Percentiles rank a stretch among this genome's conserved stretches.
Conservation (phyloP, 1,140 invertebrate genomes). For the Globodera rostochiensis region DNA sequence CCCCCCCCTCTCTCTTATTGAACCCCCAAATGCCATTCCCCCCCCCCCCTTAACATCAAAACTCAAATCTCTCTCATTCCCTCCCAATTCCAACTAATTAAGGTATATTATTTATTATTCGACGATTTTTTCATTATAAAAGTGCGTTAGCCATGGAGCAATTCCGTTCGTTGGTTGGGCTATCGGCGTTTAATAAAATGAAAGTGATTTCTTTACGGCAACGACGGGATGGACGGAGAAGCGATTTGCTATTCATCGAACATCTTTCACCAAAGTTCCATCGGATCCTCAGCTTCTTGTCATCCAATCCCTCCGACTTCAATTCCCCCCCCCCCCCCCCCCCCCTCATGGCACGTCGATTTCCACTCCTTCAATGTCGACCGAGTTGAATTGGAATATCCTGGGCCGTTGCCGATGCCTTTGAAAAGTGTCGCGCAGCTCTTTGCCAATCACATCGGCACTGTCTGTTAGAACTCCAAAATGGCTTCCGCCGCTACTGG, state of each 20-base stretch:
- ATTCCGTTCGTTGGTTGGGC: background rate
- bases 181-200: background rate
- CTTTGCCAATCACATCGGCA: conserved; percentile 33
- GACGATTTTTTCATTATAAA: background rate
- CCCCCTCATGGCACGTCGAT: conserved; percentile 37
- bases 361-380: conserved; percentile 44
- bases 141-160: background rate
- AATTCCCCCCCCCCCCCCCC: no score
- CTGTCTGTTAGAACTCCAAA: conserved; percentile 19
- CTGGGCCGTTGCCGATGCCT: conserved; percentile 54
- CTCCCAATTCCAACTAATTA: background rate
- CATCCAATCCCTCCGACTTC: background rate
- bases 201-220: background rate
- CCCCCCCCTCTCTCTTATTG: no score
- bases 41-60: no score
- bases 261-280: no score
- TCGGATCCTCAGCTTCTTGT: background rate
- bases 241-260: no score
- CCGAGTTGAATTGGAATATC: conserved; percentile 57
- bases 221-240: background rate
- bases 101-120: background rate
- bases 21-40: no score
- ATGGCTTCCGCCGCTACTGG: conserved; percentile 8
- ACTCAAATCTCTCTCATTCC: no score
- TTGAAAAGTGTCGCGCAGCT: conserved; percentile 44